Evolutionary conservation across 2,113 vertebrate genomes (phyloP).

Genomic region (Corydoras maculifer): DNA sequence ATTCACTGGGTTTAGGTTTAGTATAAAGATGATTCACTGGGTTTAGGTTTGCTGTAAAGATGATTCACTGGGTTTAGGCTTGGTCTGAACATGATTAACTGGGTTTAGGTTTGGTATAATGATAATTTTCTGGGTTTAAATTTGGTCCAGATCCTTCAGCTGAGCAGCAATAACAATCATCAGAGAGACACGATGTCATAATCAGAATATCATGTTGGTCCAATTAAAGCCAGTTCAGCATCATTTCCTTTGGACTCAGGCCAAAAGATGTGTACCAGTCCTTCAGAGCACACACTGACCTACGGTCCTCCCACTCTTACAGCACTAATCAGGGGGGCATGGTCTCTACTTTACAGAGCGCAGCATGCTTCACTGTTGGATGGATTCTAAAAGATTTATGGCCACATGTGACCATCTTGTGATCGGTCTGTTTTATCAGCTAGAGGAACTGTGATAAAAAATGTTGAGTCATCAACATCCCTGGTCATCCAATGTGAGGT

Average conservation of each 20-base stretch:
- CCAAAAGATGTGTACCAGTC: slow-evolving; percentile 33
- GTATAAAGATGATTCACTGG: too few relatives aligned
- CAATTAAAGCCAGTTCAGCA: slow-evolving; percentile 41
- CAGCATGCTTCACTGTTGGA: neutral
- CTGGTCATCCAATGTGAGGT: too few relatives aligned
- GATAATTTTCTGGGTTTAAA: too few relatives aligned
- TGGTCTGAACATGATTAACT: neutral
- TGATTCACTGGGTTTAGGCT: too few relatives aligned
- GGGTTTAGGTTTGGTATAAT: neutral
- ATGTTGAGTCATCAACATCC: too few relatives aligned
- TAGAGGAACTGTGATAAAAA: neutral
- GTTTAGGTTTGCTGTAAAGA: too few relatives aligned
- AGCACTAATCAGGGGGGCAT: neutral
- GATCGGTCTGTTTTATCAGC: neutral
- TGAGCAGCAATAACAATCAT: neutral
- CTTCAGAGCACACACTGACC: neutral
- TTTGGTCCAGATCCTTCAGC: too few relatives aligned
- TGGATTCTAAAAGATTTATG: neutral
- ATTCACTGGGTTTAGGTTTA: too few relatives aligned
- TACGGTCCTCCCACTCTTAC: neutral
- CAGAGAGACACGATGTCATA: neutral
- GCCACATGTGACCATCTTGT: neutral
- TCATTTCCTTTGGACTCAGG: slow-evolving; percentile 39
- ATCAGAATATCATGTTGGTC: slow-evolving; percentile 34
- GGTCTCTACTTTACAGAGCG: neutral